Conservation (phyloP, 2,113 vertebrate genomes). For the Chaetodon trifascialis region DNA sequence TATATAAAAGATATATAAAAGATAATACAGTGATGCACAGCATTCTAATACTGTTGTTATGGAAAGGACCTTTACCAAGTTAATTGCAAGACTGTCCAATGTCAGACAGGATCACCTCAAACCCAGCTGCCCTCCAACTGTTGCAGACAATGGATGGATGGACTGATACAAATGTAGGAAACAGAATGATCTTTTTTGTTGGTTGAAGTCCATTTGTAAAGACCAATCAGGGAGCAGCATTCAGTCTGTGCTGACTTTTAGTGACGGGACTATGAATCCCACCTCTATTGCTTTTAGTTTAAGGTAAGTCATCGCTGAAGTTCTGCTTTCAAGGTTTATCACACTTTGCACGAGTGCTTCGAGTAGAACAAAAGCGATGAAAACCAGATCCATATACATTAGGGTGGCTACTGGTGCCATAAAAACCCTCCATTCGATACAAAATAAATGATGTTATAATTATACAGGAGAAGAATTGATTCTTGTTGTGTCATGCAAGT, state of each 20-base stretch:
- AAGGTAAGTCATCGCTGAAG: not conserved
- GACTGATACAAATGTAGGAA: not conserved
- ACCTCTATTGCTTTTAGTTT: not conserved
- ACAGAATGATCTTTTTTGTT: not conserved
- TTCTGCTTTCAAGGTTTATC: constrained; percentile 9
- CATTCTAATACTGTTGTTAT: no score
- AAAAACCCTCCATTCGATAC: constrained; percentile 63
- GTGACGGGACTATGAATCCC: not conserved
- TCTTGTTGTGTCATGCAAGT: constrained; percentile 71
- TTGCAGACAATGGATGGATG: not conserved
- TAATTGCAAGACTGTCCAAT: not conserved
- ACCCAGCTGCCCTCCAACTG: not conserved
- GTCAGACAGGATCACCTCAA: not conserved
- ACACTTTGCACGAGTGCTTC: not conserved
- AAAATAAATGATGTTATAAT: constrained; percentile 79
- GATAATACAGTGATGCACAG: no score
- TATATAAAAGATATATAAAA: no score
- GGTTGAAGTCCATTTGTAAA: not conserved
- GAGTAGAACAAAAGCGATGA: constrained; percentile 41
- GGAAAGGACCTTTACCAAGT: not conserved
- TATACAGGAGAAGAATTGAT: constrained; percentile 77
- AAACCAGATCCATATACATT: constrained; percentile 56
- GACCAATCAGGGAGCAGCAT: not conserved
- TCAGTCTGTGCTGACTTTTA: not conserved
- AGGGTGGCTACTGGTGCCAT: constrained; percentile 51